Evolutionary conservation across 2,797 vertebrate genomes (phyloP).

Genomic region (Hapalemur alaotrensis): DNA sequence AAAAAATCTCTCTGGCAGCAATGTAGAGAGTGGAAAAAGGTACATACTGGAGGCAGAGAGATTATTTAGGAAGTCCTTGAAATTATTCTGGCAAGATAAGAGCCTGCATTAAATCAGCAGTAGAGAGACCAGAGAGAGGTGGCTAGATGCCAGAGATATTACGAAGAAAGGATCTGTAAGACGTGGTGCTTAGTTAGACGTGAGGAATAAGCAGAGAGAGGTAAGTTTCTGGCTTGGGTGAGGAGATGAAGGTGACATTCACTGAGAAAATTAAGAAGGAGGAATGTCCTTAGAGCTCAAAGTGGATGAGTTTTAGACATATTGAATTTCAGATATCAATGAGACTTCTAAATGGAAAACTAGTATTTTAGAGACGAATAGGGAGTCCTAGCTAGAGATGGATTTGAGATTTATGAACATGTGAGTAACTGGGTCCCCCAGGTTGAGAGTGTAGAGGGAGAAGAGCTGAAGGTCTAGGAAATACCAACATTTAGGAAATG

Average conservation of each 20-base stretch:
- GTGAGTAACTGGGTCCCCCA: background rate
- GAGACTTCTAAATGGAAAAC: background rate
- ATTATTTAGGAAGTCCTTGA: slow-evolving; percentile 52
- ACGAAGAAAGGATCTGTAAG: background rate
- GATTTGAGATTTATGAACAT: background rate
- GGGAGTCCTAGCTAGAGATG: slow-evolving; percentile 4
- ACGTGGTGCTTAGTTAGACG: slow-evolving; percentile 10
- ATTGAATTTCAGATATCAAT: background rate
- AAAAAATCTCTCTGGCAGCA: slow-evolving; percentile 25
- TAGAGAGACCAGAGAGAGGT: background rate
- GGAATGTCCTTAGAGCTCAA: background rate
- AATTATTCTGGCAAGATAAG: slow-evolving; percentile 43
- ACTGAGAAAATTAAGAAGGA: background rate
- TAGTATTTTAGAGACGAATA: background rate
- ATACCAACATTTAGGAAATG: background rate
- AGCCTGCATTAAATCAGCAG: background rate
- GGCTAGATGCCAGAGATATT: background rate
- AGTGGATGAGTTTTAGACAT: background rate
- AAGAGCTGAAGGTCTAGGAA: background rate
- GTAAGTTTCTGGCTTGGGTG: slow-evolving; percentile 1
- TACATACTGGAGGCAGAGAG: slow-evolving; percentile 26
- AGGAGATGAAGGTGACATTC: background rate
- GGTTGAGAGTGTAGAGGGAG: background rate
- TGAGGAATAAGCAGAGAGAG: background rate
- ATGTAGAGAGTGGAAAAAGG: slow-evolving; percentile 25